These are phyloP conservation scores for Heptranchias perlo DNA, from an alignment of 2,113 vertebrate genomes.

Conservation along the genomic window DNA sequence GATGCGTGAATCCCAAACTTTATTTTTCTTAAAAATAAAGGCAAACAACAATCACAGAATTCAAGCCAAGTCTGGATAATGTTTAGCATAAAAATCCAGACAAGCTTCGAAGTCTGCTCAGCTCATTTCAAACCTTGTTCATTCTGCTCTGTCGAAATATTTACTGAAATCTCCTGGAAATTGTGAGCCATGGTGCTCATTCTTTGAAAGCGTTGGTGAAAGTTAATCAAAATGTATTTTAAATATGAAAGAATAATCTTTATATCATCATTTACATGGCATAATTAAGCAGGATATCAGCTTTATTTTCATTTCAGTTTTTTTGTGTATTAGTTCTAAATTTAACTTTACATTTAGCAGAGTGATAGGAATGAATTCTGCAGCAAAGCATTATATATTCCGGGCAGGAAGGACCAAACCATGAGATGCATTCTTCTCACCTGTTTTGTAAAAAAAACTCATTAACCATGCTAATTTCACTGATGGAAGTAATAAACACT, in stretches of 20 bases:
- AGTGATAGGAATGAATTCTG: background rate
- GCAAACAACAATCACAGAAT: background rate
- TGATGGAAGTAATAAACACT: conserved; percentile 14
- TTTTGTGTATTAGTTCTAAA: background rate
- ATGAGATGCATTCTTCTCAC: background rate
- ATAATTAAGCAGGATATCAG: background rate
- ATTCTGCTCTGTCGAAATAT: background rate
- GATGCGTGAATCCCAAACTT: background rate
- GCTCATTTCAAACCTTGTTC: background rate
- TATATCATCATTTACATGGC: background rate
- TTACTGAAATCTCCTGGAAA: background rate
- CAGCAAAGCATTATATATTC: background rate
- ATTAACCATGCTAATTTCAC: background rate
- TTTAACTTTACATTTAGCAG: background rate
- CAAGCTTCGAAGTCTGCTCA: background rate
- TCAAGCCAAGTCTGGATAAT: background rate
- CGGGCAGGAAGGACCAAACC: background rate
- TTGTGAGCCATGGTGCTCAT: background rate
- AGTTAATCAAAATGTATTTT: background rate
- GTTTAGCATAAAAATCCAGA: background rate
- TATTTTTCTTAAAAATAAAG: background rate
- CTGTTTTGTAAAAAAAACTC: background rate
- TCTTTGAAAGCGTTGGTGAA: background rate
- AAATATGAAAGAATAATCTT: background rate
- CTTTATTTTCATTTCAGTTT: background rate